Evolutionary conservation across 64 coral and sea anemone species (phyloP).

Genomic region (Catalaphyllia jardinei): DNA sequence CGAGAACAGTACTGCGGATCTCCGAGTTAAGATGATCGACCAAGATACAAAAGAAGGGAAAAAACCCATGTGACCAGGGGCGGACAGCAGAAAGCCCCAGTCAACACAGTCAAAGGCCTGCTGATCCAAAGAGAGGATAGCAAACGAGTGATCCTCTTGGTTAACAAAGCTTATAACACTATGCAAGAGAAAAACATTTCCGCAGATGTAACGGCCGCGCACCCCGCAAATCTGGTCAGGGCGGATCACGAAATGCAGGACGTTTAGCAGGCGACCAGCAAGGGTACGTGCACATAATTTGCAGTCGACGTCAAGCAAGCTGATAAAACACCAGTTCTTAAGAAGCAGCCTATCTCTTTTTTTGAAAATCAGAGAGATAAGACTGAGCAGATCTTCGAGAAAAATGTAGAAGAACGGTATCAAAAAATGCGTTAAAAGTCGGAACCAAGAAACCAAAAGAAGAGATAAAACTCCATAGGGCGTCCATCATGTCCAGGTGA

Average conservation of each 20-base stretch:
- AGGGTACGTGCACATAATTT: constrained; percentile 11
- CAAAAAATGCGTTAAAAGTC: constrained; percentile 3
- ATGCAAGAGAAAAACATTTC: too few relatives aligned
- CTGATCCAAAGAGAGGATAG: constrained; percentile 30
- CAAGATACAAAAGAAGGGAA: constrained; percentile 11
- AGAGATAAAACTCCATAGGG: constrained; percentile 30
- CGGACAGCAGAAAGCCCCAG: constrained; percentile 24
- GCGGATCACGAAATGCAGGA: constrained; percentile 18
- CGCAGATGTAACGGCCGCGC: constrained; percentile 24
- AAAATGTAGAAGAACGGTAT: background rate
- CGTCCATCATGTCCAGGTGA: constrained; percentile 25
- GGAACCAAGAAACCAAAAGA: background rate
- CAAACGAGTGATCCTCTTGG: background rate
- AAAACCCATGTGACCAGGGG: constrained; percentile 28
- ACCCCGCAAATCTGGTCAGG: constrained; percentile 30
- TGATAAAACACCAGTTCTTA: constrained; percentile 21
- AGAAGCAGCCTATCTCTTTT: background rate
- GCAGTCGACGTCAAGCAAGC: constrained; percentile 8
- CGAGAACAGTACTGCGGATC: background rate
- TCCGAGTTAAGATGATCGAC: constrained; percentile 9
- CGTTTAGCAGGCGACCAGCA: constrained; percentile 27
- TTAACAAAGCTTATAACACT: too few relatives aligned
- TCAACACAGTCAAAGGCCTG: constrained; percentile 59
- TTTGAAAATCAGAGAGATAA: constrained; percentile 29
- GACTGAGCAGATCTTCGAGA: background rate